Percentiles rank a stretch among this genome's conserved stretches.
Conservation (phyloP, 2,888 invertebrate species). For the Coecobrya sp. region DNA sequence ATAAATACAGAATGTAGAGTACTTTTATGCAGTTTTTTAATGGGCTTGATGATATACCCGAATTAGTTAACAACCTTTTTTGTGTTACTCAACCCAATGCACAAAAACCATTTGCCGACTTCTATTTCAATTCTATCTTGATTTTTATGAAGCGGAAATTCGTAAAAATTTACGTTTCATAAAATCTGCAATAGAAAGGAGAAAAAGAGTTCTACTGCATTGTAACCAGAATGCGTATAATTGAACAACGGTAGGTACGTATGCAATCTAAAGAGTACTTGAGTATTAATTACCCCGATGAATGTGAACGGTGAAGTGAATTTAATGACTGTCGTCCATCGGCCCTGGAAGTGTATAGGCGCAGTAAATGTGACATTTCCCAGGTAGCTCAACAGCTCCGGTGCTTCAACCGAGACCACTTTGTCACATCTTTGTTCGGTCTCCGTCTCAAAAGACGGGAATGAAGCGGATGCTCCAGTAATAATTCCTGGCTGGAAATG, state of each 20-base stretch:
- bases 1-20: too few species aligned
- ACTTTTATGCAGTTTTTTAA: too few species aligned
- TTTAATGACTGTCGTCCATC: slow-evolving; percentile 79
- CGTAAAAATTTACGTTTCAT: too few species aligned
- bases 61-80: too few species aligned
- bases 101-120: too few species aligned
- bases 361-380: slow-evolving; percentile 79
- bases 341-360: slow-evolving; percentile 57
- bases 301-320: slow-evolving; percentile 79
- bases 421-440: slow-evolving; percentile 78
- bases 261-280: not conserved
- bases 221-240: too few species aligned
- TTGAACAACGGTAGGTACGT: not conserved
- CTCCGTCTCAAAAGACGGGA: slow-evolving; percentile 24
- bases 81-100: too few species aligned
- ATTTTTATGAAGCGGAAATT: too few species aligned
- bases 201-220: too few species aligned
- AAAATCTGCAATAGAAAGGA: too few species aligned
- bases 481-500: slow-evolving; percentile 78
- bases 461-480: slow-evolving; percentile 70
- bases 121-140: too few species aligned
- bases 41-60: too few species aligned
- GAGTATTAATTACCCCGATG: slow-evolving; percentile 80
- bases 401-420: slow-evolving; percentile 73
- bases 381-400: slow-evolving; percentile 78